Evolutionary conservation across 2,797 vertebrate species (phyloP), one percentile per base, ranked within the genome.

Genomic region (Enteromius mattozi): DNA sequence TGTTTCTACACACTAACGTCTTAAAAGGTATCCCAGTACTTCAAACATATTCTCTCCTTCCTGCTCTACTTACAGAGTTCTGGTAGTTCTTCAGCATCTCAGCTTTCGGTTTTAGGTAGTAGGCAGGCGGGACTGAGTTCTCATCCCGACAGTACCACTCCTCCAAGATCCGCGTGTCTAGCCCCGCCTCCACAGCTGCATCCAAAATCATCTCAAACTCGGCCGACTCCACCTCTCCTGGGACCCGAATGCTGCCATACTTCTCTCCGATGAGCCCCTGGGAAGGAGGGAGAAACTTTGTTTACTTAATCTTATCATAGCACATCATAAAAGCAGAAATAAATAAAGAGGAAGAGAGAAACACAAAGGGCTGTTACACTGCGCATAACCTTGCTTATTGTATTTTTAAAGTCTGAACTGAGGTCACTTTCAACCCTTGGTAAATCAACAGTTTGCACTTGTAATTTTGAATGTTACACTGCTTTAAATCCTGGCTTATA

Each of bases 201-300:
- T 99, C 98, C 92, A 99, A 91, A 90, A 99, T 99, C 97, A 99
- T 99, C 94, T 99, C 98, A 81, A 99, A 99, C 93, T 99, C 98
- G 0, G 97, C 96, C 2, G 98, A 97, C 83, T 99, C 98, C 66
- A 99, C 97, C 92, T 99, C 97, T 35, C 98, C 98, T 0, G 98
- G 98, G 89, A 99, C 96, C 47, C 98, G 96, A 89, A 99, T 98
- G 91, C 96, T 97, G 86, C 98, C 98, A 0, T 99, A 99, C 92
- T 99, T 99, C 90, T 99, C 98, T 89, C 98, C 98, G 88, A 99
- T 93, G 0, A 99, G 95, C 80, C 96, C 98, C 98, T 99, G 95
- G 88, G 90, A 89, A 90, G 89, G 85, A 88, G 78, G 56, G 89
- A 85, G 14, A 74, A 82, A 69, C 16, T 16, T 45, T 49, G 49